Conservation (phyloP, 2,888 invertebrate genomes). For the Melieria crassipennis region DNA sequence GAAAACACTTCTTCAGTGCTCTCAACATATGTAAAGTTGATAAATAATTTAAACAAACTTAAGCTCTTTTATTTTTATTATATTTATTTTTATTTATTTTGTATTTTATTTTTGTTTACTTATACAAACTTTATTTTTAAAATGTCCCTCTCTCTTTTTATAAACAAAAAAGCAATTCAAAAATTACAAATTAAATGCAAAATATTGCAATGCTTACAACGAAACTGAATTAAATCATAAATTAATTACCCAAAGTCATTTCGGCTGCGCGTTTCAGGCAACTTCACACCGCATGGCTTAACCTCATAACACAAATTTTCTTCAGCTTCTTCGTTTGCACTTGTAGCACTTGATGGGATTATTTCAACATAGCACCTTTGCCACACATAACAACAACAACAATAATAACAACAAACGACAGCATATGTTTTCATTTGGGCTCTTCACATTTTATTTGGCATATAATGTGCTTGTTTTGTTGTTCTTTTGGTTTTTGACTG, state of each 20-base stretch:
- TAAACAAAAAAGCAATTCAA: too few relatives aligned
- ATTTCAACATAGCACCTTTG: constrained; percentile 21
- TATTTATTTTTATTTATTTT: too few relatives aligned
- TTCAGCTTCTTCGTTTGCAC: background rate
- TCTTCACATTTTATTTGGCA: constrained; percentile 7
- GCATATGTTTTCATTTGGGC: constrained; percentile 14
- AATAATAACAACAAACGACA: background rate
- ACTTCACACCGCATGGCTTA: background rate
- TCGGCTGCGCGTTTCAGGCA: background rate
- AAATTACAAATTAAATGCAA: too few relatives aligned
- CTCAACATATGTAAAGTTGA: too few relatives aligned
- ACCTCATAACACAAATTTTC: constrained; percentile 4
- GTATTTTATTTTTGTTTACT: too few relatives aligned
- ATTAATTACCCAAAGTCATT: constrained; percentile 8
- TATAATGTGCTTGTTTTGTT: background rate
- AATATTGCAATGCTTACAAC: background rate
- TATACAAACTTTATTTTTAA: too few relatives aligned
- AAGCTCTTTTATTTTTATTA: too few relatives aligned
- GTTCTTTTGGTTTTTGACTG: background rate
- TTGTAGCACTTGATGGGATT: constrained; percentile 22
- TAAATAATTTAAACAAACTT: too few relatives aligned
- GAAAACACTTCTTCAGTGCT: too few relatives aligned
- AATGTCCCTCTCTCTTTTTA: too few relatives aligned
- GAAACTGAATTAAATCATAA: constrained; percentile 16
- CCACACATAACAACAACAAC: background rate